Evolutionary conservation across 2,797 vertebrate species (phyloP), one percentile per base, ranked within the genome.

Genomic region (Manis javanica): DNA sequence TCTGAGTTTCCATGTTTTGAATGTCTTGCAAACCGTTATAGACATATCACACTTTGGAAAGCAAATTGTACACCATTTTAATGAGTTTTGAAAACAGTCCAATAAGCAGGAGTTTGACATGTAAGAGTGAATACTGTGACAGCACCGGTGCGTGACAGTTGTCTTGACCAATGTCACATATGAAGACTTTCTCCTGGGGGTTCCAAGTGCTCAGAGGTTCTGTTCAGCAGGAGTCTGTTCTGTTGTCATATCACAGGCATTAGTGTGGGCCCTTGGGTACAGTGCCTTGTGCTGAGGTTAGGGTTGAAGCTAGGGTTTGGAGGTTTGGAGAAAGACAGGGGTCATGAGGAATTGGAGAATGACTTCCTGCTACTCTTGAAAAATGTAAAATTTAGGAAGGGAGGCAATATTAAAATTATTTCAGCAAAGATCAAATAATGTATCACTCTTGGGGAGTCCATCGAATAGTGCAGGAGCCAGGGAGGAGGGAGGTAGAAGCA

Each of bases 1-100:
- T 87, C 16, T 31, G 83, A 0, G 63, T 37, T 90, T 69, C 37
- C 16, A 42, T 49, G 14, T 72, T 94, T 92, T 46, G 7, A 59
- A 75, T 92, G 88, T 89, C 64, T 87, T 93, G 53, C 53, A 79
- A 83, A 74, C 42, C 15, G 23, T 88, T 61, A 71, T 6, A 81
- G 77, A 66, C 5, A 72, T 59, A 75, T 53, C 46, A 91, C 9
- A 42, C 39, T 57, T 71, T 87, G 31, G 51, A 91, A 94, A 46
- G 26, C 23, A 85, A 89, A 68, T 53, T 51, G 9, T 37, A 53
- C 42, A 18, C 16, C 24, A 53, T 34, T 49, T 86, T 57, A 69
- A 75, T 55, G 55, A 86, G 79, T 9, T 59, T 85, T 69, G 55
- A 61, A 87, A n/a, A 68, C 66, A 42, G 37, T 78, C 53, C 42